phyloP scores from a whole-genome alignment of 2,113 vertebrate species.

The Phylloscopus trochiloides region DNA sequence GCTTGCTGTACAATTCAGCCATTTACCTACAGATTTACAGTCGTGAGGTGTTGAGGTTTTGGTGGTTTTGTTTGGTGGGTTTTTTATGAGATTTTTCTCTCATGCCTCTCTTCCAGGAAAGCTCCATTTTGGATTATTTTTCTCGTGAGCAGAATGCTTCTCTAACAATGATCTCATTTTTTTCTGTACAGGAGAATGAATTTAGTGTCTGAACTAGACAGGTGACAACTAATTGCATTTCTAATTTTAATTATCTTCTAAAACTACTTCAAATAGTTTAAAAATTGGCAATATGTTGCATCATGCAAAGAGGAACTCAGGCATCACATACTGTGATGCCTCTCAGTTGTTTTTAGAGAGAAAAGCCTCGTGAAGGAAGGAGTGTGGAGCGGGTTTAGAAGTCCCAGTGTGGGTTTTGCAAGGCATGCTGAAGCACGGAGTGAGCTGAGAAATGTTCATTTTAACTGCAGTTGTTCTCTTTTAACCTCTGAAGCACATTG shows the following conservation, averaged over 20 bases:
- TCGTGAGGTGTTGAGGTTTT: neutral
- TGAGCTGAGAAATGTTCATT: neutral
- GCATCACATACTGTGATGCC: neutral
- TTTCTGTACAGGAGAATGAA: neutral
- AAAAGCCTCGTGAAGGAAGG: neutral
- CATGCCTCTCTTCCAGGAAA: neutral
- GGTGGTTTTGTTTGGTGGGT: neutral
- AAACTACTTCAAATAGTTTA: neutral
- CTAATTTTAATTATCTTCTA: neutral
- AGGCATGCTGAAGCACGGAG: neutral
- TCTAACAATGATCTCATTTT: neutral
- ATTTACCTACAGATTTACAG: neutral
- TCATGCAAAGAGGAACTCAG: neutral
- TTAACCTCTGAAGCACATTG: neutral
- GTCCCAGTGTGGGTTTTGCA: neutral
- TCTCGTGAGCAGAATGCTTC: neutral
- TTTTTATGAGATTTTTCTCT: neutral
- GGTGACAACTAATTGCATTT: neutral
- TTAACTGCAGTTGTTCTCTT: neutral
- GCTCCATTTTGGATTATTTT: neutral
- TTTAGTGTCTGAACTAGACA: neutral
- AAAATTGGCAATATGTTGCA: neutral
- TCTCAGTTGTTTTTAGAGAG: neutral
- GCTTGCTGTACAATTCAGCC: neutral
- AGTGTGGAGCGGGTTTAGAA: neutral